Conservation (phyloP, 1,140 invertebrate species). For the Eueides isabella region DNA sequence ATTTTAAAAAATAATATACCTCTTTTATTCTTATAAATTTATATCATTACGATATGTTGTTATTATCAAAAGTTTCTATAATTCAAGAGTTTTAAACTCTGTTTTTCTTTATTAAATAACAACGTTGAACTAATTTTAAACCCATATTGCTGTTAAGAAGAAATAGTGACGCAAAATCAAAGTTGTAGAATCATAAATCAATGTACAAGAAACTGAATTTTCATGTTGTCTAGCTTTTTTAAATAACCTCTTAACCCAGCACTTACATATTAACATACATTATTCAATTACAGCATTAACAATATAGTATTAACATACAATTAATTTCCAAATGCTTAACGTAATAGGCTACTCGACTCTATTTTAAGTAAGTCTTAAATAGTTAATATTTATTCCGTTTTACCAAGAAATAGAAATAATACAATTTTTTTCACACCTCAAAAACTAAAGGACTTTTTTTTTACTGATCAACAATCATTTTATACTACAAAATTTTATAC, state of each 20-base stretch:
- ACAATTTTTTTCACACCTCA: no score
- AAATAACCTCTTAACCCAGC: no score
- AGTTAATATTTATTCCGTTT: no score
- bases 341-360: neutral
- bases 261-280: no score
- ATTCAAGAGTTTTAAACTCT: constrained; percentile 31
- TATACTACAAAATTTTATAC: no score
- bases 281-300: no score
- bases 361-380: no score
- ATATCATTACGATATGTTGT: constrained; percentile 13
- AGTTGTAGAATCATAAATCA: neutral
- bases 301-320: no score
- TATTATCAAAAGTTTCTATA: constrained; percentile 14
- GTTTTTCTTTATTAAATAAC: constrained; percentile 13
- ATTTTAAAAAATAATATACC: neutral
- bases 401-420: no score
- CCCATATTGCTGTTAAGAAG: neutral
- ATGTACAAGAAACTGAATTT: neutral
- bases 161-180: neutral
- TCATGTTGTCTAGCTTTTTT: neutral
- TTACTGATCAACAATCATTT: no score
- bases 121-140: neutral
- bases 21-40: constrained; percentile 4
- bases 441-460: no score
- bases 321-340: neutral